These are phyloP conservation scores for Alosa sapidissima DNA, from an alignment of 2,797 vertebrate species.

Conservation along the genomic window DNA sequence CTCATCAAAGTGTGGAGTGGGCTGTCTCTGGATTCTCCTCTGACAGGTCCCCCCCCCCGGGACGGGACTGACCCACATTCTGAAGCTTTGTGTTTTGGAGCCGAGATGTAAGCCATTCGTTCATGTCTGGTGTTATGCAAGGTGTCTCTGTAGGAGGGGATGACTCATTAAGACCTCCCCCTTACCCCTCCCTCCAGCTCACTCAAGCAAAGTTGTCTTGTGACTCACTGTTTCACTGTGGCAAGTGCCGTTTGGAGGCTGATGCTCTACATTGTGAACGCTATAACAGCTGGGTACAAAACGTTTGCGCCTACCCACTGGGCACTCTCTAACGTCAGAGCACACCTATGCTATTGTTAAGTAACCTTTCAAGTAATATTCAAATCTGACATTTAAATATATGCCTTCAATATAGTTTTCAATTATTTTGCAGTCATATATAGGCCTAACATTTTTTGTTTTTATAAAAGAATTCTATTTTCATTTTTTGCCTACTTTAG, in stretches of 20 bases:
- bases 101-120: not conserved
- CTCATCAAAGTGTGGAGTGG: not conserved
- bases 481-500: no score
- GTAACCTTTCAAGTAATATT: not conserved
- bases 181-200: not conserved
- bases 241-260: not conserved
- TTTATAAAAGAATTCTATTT: not conserved
- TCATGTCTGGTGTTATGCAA: conserved; percentile 43
- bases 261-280: not conserved
- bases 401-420: not conserved
- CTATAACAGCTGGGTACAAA: not conserved
- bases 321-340: not conserved
- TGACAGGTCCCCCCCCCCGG: not conserved
- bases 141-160: conserved; percentile 43
- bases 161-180: conserved; percentile 59
- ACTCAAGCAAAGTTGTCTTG: conserved; percentile 40
- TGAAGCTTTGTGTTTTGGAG: conserved; percentile 31
- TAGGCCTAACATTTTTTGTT: not conserved
- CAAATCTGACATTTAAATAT: not conserved
- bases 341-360: not conserved
- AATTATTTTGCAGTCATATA: not conserved
- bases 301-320: not conserved
- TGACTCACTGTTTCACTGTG: conserved; percentile 58
- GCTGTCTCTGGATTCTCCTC: not conserved
- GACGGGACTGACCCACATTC: conserved; percentile 42